Base-by-base conservation (phyloP, 2,113 vertebrate species). In the Vulpes lagopus region DNA sequence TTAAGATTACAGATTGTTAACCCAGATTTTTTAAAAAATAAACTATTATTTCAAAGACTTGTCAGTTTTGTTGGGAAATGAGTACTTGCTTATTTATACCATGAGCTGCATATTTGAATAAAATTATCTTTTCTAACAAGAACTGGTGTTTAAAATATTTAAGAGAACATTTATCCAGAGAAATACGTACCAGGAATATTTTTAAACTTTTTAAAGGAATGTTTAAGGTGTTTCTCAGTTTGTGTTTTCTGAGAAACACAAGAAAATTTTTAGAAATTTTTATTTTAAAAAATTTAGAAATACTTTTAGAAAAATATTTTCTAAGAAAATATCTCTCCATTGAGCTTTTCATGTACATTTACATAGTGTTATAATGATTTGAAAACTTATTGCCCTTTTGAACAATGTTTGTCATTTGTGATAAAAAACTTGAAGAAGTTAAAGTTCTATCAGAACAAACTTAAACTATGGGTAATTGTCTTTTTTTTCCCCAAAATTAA, bases 381-480 rank as follows among this genome's bases (percentile, higher is more conserved):
- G 91, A 97, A 98, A 98, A 97, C 83, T 17, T 82, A 82, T 14
- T 93, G 67, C 64, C 96, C 95, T 97, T 97, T 97, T 97, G 95
- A 98, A 97, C 17, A 74, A 65, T 95, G 3, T 87, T 35, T 98
- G 94, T 97, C 96, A 78, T 96, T 99, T 98, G 97, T 99, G 97
- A 99, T 99, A 93, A 98, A 82, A 98, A 98, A 98, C 96, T 98
- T 98, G 95, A 71, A 96, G 97, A 98, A 98, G 97, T 99, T 97
- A 98, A 98, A 92, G 95, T 98, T 98, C 97, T 98, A 74, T 97
- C 97, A 98, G 96, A 98, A 98, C 89, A 98, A 98, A 98, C 93
- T 98, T 95, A 97, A 98, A 97, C 96, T 98, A 96, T 97, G 97
- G 97, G 91, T 99, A 98, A 98, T 99, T 98, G 92, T 98, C 98